phyloP scores from a whole-genome alignment of 2,113 vertebrate genomes.

The Chlorodrepanis virens region DNA sequence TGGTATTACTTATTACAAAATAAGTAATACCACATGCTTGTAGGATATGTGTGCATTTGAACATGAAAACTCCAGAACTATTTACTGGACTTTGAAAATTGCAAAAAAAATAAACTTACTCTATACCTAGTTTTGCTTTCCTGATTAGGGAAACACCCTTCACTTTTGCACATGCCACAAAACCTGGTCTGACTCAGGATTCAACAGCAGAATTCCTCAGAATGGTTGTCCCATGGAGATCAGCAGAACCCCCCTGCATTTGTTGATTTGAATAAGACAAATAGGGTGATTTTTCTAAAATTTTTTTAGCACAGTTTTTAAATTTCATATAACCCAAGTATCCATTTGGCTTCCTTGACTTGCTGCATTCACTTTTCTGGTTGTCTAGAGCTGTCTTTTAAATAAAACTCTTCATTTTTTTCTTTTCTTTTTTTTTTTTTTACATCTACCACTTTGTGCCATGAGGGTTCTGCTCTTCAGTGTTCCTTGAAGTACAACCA shows the following conservation, averaged over 20 bases:
- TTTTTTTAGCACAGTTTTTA: background rate
- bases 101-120: background rate
- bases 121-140: background rate
- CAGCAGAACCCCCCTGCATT: background rate
- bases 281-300: background rate
- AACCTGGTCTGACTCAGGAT: background rate
- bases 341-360: background rate
- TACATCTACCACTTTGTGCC: background rate
- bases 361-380: background rate
- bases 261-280: background rate
- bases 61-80: background rate
- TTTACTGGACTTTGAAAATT: background rate
- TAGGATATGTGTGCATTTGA: background rate
- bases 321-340: background rate
- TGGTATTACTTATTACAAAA: too few relatives aligned
- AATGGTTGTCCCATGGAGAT: background rate
- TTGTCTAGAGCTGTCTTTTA: background rate
- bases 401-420: background rate
- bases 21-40: background rate
- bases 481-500: background rate
- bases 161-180: background rate
- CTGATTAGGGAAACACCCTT: background rate
- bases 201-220: background rate
- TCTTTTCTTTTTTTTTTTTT: background rate
- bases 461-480: background rate